phyloP scores from a whole-genome alignment of 1,140 invertebrate species.

The Dryas iulia region DNA sequence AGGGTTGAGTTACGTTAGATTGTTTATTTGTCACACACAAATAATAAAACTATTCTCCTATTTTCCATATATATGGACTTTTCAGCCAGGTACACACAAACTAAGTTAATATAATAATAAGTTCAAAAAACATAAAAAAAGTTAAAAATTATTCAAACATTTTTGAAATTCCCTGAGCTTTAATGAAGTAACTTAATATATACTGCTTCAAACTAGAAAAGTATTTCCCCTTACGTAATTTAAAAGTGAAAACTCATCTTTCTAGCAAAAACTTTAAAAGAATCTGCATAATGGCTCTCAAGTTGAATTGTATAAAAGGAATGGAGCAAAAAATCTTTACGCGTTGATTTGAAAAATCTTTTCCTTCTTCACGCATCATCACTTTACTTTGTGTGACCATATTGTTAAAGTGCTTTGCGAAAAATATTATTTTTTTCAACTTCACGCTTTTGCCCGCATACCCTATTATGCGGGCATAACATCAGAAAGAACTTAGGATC shows the following conservation, averaged over 20 bases:
- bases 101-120: too few relatives aligned
- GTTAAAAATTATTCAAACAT: neutral
- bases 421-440: too few relatives aligned
- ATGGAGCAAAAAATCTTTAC: conserved; percentile 7
- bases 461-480: too few relatives aligned
- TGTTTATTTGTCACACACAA: too few relatives aligned
- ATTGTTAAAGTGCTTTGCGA: too few relatives aligned
- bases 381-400: neutral
- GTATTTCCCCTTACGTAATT: conserved; percentile 6
- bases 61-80: too few relatives aligned
- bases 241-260: conserved; percentile 22
- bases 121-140: too few relatives aligned
- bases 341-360: neutral
- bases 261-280: conserved; percentile 14
- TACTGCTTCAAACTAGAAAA: neutral
- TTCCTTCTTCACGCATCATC: neutral
- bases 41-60: too few relatives aligned
- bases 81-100: too few relatives aligned
- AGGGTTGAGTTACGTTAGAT: too few relatives aligned
- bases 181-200: neutral
- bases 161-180: neutral
- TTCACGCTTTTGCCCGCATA: too few relatives aligned
- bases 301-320: conserved; percentile 20
- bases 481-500: too few relatives aligned
- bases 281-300: conserved; percentile 12